phyloP scores from a whole-genome alignment of 2,888 invertebrate genomes.

The Amblyjoppa proteus region DNA sequence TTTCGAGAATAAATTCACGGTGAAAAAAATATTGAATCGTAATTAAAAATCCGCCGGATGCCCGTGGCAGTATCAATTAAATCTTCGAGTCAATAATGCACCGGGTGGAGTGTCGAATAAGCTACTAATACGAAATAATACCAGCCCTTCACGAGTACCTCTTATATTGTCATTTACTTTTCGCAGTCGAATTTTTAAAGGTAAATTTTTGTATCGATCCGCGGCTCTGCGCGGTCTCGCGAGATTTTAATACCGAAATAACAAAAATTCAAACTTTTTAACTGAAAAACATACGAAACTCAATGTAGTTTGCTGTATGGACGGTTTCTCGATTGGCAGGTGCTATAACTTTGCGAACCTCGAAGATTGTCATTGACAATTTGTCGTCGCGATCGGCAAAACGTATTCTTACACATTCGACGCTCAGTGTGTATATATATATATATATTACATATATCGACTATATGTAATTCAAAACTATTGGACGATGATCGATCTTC shows the following conservation, averaged over 20 bases:
- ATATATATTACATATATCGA: not conserved
- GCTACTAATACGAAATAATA: not conserved
- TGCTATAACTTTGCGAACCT: not conserved
- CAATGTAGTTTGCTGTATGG: conserved; percentile 1
- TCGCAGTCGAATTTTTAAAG: not conserved
- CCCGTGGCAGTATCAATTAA: conserved; percentile 14
- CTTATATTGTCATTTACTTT: not conserved
- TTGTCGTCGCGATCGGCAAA: not conserved
- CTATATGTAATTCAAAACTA: conserved; percentile 8
- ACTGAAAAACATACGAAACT: not conserved
- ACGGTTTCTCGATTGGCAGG: conserved; percentile 12
- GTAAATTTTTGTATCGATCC: conserved; percentile 17
- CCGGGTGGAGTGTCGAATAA: conserved; percentile 12
- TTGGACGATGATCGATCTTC: conserved; percentile 20
- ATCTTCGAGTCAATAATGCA: conserved; percentile 49
- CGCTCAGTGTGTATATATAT: conserved; percentile 15
- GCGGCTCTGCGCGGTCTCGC: not conserved
- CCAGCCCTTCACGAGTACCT: conserved; percentile 6
- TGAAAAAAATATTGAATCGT: not conserved
- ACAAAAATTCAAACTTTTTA: not conserved
- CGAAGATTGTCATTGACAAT: conserved; percentile 13
- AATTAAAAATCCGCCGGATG: not conserved
- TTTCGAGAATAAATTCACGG: not conserved
- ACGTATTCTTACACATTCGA: conserved; percentile 14
- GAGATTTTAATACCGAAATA: not conserved